phyloP scores from a whole-genome alignment of 1,140 invertebrate genomes.

The Bathynomus jamesi region DNA sequence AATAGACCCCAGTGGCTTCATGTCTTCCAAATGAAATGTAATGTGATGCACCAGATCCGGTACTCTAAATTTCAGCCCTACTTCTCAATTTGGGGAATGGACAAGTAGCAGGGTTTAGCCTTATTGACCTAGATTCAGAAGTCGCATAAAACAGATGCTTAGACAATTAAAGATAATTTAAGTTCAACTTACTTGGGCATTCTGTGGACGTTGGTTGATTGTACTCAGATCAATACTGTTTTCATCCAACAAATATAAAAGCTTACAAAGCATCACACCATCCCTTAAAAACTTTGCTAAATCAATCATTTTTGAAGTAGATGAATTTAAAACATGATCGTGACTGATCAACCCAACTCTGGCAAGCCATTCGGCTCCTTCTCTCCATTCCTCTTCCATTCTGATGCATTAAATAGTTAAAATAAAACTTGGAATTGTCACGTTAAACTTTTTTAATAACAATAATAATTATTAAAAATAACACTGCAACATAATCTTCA shows the following conservation, averaged over 20 bases:
- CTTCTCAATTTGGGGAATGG: too few relatives aligned
- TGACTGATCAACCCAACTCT: neutral
- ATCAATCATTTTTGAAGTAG: neutral
- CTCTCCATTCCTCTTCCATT: neutral
- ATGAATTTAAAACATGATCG: neutral
- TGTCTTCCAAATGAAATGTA: too few relatives aligned
- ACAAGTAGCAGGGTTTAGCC: too few relatives aligned
- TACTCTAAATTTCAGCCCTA: too few relatives aligned
- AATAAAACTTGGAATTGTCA: neutral
- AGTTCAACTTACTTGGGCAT: neutral
- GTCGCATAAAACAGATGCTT: too few relatives aligned
- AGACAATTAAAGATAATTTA: too few relatives aligned
- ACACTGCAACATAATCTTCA: too few relatives aligned
- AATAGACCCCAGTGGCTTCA: too few relatives aligned
- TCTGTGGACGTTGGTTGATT: neutral
- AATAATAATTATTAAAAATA: too few relatives aligned
- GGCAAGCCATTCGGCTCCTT: neutral
- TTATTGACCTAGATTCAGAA: too few relatives aligned
- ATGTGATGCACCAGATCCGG: too few relatives aligned
- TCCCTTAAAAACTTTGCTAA: neutral
- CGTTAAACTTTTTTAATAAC: too few relatives aligned
- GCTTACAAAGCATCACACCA: neutral
- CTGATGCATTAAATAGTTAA: neutral
- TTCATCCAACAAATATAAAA: neutral
- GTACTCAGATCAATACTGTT: neutral